Evolutionary conservation across 2,113 vertebrate genomes (phyloP), one percentile per base, ranked within the genome.

Genomic region (Boleophthalmus pectinirostris): DNA sequence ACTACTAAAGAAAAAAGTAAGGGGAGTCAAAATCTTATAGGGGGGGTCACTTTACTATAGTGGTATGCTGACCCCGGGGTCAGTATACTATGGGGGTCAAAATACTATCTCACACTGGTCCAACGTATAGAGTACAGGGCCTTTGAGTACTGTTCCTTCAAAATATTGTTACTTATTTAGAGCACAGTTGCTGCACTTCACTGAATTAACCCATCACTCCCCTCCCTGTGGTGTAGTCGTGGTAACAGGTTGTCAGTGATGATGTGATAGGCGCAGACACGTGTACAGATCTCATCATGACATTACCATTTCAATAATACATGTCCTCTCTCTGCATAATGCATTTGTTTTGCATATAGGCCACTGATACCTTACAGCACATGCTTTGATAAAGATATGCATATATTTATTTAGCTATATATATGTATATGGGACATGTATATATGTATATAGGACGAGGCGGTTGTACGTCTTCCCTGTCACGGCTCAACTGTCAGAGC

Each of bases 271-370:
- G 21, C 24, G 16, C 25, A 24, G 12, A 29, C 57, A 25, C 57
- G 16, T 49, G 6, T 29, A 14, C 10, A 5, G n/a, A 20, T n/a
- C 35, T 43, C 3, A 33, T 72, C 38, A 43, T 18, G 35, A 69
- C 18, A 64, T 20, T 33, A 3, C 61, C 12, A 43, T 64, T 20
- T 38, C 6, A n/a, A 64, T 64, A 64, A 64, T 64, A 64, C 61
- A 73, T 70, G 10, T 67, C 45, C 57, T 70, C 77, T 60, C 70
- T 82, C 77, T 89, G 82, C 73, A 84, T 83, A 87, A 87, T 80
- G 66, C 60, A 73, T 84, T 75, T 35, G 64, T 65, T 46, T 58
- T 29, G 70, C 68, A 71, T 81, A 63, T 75, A 15, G 38, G 38
- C 21, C 60, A 20, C 13, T 25, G 53, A 33, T n/a, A 21, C 6